Base-by-base conservation (phyloP, 2,888 invertebrate species). In the Tetranychus truncatus region DNA sequence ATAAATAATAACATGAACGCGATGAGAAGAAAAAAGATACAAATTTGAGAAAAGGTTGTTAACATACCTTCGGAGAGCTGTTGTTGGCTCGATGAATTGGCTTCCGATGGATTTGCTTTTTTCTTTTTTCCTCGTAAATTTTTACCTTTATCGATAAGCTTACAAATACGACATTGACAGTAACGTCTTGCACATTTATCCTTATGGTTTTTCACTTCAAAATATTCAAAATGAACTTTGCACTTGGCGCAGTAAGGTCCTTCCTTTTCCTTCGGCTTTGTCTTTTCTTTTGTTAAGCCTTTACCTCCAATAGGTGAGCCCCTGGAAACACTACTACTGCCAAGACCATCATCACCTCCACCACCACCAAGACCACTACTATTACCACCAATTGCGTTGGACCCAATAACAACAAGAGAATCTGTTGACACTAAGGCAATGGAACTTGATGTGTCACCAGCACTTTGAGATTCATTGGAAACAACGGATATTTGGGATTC, bases 141-240 rank as follows among this genome's bases (percentile, higher is more conserved):
- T 24, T 69, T 69, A 11, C 69, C 69, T 1, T 69, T 24, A 9
- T 69, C 69, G 34, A 69, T 69, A 11, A 69, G 69, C 34, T 69
- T 69, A 69, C 69, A 69, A 11, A 20, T 69, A 69, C 6, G n/a
- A 69, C 69, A 69, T 20, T 24, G 11, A 69, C 69, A 69, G 69
- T 20, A 69, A 20, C 69, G 69, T 21, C 69, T n/a, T 69, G 18
- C 20, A 69, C 69, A 69, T 20, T 69, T n/a, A 24, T 69, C 69
- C 34, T 69, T 69, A 21, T 69, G 69, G 34, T 69, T 69, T 69
- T 69, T 69, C 11, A 69, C 69, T 24, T 18, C n/a, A 69, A 24
- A 69, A 21, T 69, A 69, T 69, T 69, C 20, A 20, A 11, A n/a
- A 21, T 69, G 69, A 21, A 69, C 11, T 69, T 69, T 69, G 11